Percentiles rank a stretch among this genome's conserved stretches.
These are phyloP conservation scores for Cabera pusaria DNA, from an alignment of 2,888 invertebrate genomes.

Conservation along the genomic window DNA sequence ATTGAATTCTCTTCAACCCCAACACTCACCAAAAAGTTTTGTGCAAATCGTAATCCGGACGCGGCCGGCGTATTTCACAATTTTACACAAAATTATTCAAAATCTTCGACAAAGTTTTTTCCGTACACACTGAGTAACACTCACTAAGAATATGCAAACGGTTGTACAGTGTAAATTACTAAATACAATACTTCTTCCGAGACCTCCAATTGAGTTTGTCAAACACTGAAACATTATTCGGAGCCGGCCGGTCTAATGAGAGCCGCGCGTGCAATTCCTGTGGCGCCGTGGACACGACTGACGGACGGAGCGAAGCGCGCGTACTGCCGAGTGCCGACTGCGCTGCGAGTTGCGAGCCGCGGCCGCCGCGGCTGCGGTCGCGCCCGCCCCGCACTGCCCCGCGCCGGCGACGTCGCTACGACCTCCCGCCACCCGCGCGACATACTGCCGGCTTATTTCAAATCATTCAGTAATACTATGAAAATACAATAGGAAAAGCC, in stretches of 20 bases:
- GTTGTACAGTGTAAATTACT: slow-evolving; percentile 80
- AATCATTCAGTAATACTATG: slow-evolving; percentile 74
- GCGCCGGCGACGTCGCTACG: slow-evolving; percentile 35
- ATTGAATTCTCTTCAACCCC: slow-evolving; percentile 33
- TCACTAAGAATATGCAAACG: slow-evolving; percentile 82
- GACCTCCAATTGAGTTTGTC: slow-evolving; percentile 82
- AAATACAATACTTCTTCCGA: slow-evolving; percentile 79
- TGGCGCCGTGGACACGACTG: slow-evolving; percentile 79
- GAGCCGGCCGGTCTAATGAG: slow-evolving; percentile 77
- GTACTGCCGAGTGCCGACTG: slow-evolving; percentile 46
- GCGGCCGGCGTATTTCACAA: slow-evolving; percentile 79
- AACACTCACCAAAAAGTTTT: slow-evolving; percentile 79
- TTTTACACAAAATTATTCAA: slow-evolving; percentile 82
- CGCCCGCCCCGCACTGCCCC: slow-evolving; percentile 34
- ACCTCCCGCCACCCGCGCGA: slow-evolving; percentile 11
- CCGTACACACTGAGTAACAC: slow-evolving; percentile 83
- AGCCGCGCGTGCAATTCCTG: slow-evolving; percentile 78
- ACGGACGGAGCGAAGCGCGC: slow-evolving; percentile 47
- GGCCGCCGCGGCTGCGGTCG: slow-evolving; percentile 7
- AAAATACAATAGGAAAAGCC: slow-evolving; percentile 23
- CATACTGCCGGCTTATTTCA: slow-evolving; percentile 42
- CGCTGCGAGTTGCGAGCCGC: slow-evolving; percentile 28
- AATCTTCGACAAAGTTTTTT: slow-evolving; percentile 84
- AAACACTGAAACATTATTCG: slow-evolving; percentile 84
- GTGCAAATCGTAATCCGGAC: slow-evolving; percentile 78